Base-by-base conservation (phyloP, 1,140 invertebrate species). In the Atta texana region DNA sequence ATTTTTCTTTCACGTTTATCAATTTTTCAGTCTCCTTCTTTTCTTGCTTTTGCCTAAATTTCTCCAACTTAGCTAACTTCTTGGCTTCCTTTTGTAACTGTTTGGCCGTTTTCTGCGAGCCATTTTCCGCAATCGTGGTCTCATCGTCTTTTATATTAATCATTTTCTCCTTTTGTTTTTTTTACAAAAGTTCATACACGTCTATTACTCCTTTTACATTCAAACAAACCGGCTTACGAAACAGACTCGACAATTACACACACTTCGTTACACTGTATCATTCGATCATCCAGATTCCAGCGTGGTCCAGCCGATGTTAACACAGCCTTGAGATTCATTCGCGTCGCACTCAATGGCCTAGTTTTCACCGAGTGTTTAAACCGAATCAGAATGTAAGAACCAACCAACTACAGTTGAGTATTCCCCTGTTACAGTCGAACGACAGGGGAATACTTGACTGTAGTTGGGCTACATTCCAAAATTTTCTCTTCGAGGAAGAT, bases 61-160 rank as follows among this genome's bases (percentile, higher is more conserved):
- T 99, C 88, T 98, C 98, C 85, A 98, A 95, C 93, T 99, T 99
- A 0, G 98, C 98, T 57, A 97, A 96, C 92, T 98, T 98, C 87
- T 98, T 97, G 0, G 97, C 98, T 95, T 99, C 98, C 93, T 98
- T 99, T 93, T 98, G 97, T 55, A 98, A 94, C 93, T 99, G 98
- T 93, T 98, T 98, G 0, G 97, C 97, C 21, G 97, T 97, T 95
- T 98, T 98, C 71, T 96, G 96, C 86, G 96, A 96, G 2, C 92
- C 89, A 72, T 89, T 90, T 34, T 39, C 68, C 88, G 84, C 78
- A 3, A 87, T 76, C 28, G 49, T 85, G 14, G 77, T 71, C 28
- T 63, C 39, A 4, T 91, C 90, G 10, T 21, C 84, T 66, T 87
- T 87, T 1, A 78, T 31, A 24, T 92, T 89, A 2, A 93, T 88